Percentiles rank a stretch among this genome's conserved stretches.
Evolutionary conservation across 2,888 invertebrate genomes (phyloP).

Genomic region (Copidosoma aretas): DNA sequence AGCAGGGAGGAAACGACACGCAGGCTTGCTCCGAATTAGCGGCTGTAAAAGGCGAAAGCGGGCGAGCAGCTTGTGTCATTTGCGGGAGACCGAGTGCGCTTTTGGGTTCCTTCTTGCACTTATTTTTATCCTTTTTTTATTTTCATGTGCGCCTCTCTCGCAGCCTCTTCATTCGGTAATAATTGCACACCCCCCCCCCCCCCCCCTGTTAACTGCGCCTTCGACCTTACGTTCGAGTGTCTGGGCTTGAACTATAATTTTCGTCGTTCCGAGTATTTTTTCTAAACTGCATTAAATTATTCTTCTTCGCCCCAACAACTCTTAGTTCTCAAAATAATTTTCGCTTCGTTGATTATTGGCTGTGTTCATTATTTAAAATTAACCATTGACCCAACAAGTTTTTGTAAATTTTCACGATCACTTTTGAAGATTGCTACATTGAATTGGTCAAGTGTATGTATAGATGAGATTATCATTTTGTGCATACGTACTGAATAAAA

Average conservation of each 20-base stretch:
- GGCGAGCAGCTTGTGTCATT: slow-evolving; percentile 53
- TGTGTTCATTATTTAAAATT: too few relatives aligned
- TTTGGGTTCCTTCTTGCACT: neutral
- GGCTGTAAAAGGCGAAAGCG: slow-evolving; percentile 44
- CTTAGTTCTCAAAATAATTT: neutral
- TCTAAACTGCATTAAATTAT: slow-evolving; percentile 24
- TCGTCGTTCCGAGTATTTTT: slow-evolving; percentile 11
- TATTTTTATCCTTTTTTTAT: slow-evolving; percentile 23
- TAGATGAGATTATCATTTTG: too few relatives aligned
- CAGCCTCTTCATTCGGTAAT: slow-evolving; percentile 35
- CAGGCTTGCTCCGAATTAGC: slow-evolving; percentile 44
- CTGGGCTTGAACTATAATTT: slow-evolving; percentile 26
- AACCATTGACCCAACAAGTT: too few relatives aligned
- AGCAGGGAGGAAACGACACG: neutral
- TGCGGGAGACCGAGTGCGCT: slow-evolving; percentile 40
- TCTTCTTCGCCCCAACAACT: neutral
- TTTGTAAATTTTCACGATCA: too few relatives aligned
- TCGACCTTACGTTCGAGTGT: slow-evolving; percentile 27
- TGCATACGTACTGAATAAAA: too few relatives aligned
- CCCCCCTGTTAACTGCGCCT: slow-evolving; percentile 13
- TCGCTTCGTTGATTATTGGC: neutral
- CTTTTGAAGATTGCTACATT: too few relatives aligned
- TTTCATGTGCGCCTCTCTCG: neutral
- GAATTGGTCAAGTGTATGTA: too few relatives aligned
- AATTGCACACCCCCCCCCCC: slow-evolving; percentile 17